Conservation (phyloP, 2,888 invertebrate species). For the Helicoverpa assulta region DNA sequence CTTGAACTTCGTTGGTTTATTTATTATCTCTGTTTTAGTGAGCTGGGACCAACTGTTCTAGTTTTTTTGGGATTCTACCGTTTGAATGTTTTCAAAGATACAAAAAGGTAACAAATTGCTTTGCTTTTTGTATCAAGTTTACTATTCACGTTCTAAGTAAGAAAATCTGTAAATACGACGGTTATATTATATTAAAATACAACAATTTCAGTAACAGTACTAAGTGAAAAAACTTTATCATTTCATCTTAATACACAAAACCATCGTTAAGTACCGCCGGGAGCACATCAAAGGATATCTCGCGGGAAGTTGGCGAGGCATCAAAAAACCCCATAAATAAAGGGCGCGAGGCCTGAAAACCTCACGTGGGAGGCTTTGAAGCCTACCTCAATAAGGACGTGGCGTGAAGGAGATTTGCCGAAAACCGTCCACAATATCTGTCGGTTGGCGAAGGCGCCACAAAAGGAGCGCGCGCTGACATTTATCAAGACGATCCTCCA, state of each 20-base stretch:
- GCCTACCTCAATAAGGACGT: conserved; percentile 38
- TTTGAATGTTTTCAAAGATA: conserved; percentile 3
- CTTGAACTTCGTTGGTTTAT: conserved; percentile 23
- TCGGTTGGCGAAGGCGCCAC: conserved; percentile 53
- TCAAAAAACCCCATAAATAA: conserved; percentile 44
- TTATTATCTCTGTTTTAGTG: conserved; percentile 29
- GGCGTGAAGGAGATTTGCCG: conserved; percentile 42
- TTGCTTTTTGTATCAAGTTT: no score
- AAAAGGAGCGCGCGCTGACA: conserved; percentile 58
- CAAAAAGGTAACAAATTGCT: conserved; percentile 1
- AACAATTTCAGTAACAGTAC: conserved; percentile 7
- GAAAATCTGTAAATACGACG: not conserved
- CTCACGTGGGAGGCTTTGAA: conserved; percentile 42
- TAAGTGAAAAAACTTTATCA: not conserved
- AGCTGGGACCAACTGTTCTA: conserved; percentile 9
- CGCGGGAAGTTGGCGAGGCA: conserved; percentile 22
- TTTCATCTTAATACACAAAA: conserved; percentile 17
- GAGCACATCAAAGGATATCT: conserved; percentile 43
- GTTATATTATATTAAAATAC: not conserved
- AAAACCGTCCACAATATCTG: conserved; percentile 56
- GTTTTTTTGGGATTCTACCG: conserved; percentile 3
- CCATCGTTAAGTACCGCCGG: conserved; percentile 13
- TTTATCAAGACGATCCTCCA: conserved; percentile 59
- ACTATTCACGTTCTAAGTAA: not conserved
- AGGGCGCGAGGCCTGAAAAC: conserved; percentile 18